Percentiles rank a stretch among this genome's conserved stretches.
Conservation (phyloP, 2,888 invertebrate genomes). For the Agrotis puta region DNA sequence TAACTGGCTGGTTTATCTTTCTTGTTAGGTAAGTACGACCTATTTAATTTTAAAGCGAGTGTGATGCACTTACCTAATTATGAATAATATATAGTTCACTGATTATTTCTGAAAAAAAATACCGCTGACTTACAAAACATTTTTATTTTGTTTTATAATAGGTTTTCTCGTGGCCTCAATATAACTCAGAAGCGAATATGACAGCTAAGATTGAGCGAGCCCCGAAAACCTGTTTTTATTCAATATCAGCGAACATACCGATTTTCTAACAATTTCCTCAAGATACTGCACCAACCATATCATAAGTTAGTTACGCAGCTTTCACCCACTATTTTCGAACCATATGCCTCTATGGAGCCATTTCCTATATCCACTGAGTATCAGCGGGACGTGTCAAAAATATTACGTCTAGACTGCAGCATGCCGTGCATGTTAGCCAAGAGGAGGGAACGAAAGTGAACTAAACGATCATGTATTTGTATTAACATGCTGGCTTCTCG, state of each 20-base stretch:
- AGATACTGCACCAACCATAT: constrained; percentile 22
- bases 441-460: constrained; percentile 30
- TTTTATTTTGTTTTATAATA: too few relatives aligned
- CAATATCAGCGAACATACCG: neutral
- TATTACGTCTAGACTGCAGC: constrained; percentile 64
- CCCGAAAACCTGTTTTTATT: neutral
- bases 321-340: constrained; percentile 17
- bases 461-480: constrained; percentile 3
- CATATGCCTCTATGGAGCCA: constrained; percentile 38
- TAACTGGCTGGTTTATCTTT: neutral
- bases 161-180: too few relatives aligned
- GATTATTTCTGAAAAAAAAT: too few relatives aligned
- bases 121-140: too few relatives aligned
- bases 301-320: constrained; percentile 10
- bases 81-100: too few relatives aligned
- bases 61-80: too few relatives aligned
- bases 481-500: neutral
- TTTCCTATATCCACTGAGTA: constrained; percentile 58
- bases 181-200: too few relatives aligned
- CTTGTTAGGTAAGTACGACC: neutral
- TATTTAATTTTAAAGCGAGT: neutral
- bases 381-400: constrained; percentile 52
- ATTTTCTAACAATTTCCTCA: neutral
- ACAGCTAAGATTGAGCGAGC: too few relatives aligned
- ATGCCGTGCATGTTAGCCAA: constrained; percentile 11